A percentile compares a stretch with the other conserved stretches of the same genome.
Evolutionary conservation across 1,140 invertebrate species (phyloP).

Genomic region (Hycleus cichorii): DNA sequence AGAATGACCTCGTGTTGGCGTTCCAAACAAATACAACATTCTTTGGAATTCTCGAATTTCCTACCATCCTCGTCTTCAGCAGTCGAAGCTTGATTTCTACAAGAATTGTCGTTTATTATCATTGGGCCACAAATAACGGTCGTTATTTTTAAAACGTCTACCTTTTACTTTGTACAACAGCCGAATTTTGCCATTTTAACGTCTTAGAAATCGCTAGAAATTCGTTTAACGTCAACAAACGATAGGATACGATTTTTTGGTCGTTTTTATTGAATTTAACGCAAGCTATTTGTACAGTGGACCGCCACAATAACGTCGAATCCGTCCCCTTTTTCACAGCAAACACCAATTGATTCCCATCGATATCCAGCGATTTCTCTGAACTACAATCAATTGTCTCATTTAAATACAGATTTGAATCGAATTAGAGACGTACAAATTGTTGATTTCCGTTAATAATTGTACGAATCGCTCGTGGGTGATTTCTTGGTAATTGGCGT

Average conservation of each 20-base stretch:
- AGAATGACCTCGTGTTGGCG: conserved; percentile 56
- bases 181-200: conserved; percentile 39
- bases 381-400: conserved; percentile 41
- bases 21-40: conserved; percentile 68
- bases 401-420: no score
- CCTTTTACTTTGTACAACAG: conserved; percentile 35
- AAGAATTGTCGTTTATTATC: no score
- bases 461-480: no score
- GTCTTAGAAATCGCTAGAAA: conserved; percentile 51
- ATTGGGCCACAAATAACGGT: no score
- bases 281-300: conserved; percentile 58
- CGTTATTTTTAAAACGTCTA: background rate
- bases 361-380: conserved; percentile 49
- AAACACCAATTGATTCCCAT: conserved; percentile 59
- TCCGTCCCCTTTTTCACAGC: conserved; percentile 57
- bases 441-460: no score
- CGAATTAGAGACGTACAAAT: no score
- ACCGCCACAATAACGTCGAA: conserved; percentile 59
- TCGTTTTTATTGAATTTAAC: conserved; percentile 50
- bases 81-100: no score
- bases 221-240: conserved; percentile 53
- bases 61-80: background rate
- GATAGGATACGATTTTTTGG: conserved; percentile 47
- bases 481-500: no score
- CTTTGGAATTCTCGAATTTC: conserved; percentile 35